phyloP scores from a whole-genome alignment of 2,888 invertebrate genomes.

The Adela reaumurella region DNA sequence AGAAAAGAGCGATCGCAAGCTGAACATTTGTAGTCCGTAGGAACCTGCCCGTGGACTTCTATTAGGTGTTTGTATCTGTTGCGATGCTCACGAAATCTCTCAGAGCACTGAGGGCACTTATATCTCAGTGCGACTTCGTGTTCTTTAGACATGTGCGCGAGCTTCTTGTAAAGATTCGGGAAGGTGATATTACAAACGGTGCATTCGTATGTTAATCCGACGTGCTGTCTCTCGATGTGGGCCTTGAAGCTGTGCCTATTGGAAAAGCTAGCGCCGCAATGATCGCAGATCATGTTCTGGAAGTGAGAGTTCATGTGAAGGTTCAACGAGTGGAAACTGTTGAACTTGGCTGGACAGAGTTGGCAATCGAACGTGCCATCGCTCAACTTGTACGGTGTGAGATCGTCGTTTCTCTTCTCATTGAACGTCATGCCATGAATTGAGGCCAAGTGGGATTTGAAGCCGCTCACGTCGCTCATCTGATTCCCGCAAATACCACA shows the following conservation, averaged over 20 bases:
- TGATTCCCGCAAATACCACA: background rate
- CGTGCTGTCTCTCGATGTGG: background rate
- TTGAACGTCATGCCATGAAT: background rate
- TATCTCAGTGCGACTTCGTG: constrained; percentile 31
- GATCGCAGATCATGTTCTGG: background rate
- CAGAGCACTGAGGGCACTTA: constrained; percentile 39
- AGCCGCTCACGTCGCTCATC: background rate
- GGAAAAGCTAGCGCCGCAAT: background rate
- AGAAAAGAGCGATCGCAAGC: constrained; percentile 46
- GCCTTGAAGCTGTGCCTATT: background rate
- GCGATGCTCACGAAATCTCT: constrained; percentile 43
- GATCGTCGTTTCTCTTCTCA: background rate
- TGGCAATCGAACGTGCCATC: background rate
- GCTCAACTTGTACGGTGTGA: background rate
- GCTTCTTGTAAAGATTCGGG: constrained; percentile 37
- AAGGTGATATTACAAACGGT: constrained; percentile 48
- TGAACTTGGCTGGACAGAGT: background rate
- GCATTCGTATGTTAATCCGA: constrained; percentile 12
- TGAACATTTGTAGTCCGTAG: constrained; percentile 41
- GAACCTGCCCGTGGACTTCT: constrained; percentile 39
- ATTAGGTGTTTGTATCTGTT: constrained; percentile 40
- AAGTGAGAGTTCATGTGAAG: background rate
- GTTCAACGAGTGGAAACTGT: background rate
- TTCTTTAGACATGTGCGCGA: constrained; percentile 41
- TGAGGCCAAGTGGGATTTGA: background rate